Conservation (phyloP, 1,140 invertebrate species). For the Sitobion miscanthi region DNA sequence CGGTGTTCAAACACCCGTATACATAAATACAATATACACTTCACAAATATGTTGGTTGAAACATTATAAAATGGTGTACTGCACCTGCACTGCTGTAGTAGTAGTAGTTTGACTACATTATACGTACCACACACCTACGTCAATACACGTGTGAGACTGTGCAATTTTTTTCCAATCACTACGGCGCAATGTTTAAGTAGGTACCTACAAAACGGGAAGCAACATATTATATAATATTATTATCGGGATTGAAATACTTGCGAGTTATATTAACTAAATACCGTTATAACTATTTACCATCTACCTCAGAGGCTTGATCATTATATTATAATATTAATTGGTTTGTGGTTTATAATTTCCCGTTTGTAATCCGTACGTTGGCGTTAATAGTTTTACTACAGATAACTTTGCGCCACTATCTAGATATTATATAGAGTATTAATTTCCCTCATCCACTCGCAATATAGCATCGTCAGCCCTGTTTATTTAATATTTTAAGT, state of each 20-base stretch:
- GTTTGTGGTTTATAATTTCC: not conserved
- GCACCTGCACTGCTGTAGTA: no score
- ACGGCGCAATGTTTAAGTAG: not conserved
- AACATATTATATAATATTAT: not conserved
- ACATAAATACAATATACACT: no score
- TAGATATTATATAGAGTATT: not conserved
- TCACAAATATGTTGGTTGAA: no score
- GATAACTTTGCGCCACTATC: not conserved
- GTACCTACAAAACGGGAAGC: not conserved
- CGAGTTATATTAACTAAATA: not conserved
- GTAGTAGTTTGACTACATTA: no score
- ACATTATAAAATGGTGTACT: no score
- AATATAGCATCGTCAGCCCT: not conserved
- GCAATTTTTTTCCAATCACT: not conserved
- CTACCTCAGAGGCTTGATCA: not conserved
- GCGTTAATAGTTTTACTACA: not conserved
- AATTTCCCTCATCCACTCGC: not conserved
- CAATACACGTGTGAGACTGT: no score
- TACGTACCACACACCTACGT: no score
- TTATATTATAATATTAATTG: not conserved
- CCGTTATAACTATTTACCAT: not conserved
- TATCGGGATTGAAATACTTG: not conserved
- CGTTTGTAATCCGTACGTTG: not conserved
- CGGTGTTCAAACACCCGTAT: no score
- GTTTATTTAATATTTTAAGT: no score